Evolutionary conservation across 2,888 invertebrate genomes (phyloP).

Genomic region (Agrilus mali): DNA sequence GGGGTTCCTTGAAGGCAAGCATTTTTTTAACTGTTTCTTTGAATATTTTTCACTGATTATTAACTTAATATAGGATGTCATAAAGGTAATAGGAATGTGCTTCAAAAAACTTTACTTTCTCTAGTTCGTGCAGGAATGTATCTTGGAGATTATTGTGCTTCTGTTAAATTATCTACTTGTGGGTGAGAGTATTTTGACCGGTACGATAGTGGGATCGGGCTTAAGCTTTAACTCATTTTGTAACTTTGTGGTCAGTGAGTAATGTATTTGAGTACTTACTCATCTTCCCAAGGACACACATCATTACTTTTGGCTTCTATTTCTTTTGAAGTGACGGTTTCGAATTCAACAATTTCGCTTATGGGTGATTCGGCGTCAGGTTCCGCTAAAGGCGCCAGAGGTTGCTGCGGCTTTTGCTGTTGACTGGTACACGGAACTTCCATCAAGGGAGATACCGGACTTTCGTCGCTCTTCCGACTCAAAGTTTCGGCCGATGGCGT

Average conservation of each 20-base stretch:
- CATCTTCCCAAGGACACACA: conserved; percentile 92
- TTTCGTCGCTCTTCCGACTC: conserved; percentile 10
- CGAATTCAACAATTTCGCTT: conserved; percentile 41
- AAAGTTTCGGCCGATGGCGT: conserved; percentile 7
- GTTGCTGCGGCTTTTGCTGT: conserved; percentile 25
- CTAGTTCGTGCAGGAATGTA: too few species aligned
- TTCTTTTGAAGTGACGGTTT: conserved; percentile 23
- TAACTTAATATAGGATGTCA: too few species aligned
- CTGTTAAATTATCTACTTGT: too few species aligned
- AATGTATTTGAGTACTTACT: conserved; percentile 53
- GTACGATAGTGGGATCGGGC: too few species aligned
- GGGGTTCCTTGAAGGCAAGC: too few species aligned
- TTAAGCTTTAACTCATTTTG: too few species aligned
- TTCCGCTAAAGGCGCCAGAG: conserved; percentile 54
- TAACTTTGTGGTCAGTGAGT: neutral
- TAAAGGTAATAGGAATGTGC: too few species aligned
- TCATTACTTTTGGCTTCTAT: conserved; percentile 55
- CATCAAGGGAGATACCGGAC: conserved; percentile 6
- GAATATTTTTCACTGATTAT: too few species aligned
- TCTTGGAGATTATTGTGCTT: too few species aligned
- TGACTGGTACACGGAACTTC: conserved; percentile 23
- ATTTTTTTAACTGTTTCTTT: too few species aligned
- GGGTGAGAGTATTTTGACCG: too few species aligned
- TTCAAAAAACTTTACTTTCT: too few species aligned
- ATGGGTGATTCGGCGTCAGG: conserved; percentile 57